Evolutionary conservation across 2,113 vertebrate genomes (phyloP), one percentile per base, ranked within the genome.

Genomic region (Gorsachius goisagi): DNA sequence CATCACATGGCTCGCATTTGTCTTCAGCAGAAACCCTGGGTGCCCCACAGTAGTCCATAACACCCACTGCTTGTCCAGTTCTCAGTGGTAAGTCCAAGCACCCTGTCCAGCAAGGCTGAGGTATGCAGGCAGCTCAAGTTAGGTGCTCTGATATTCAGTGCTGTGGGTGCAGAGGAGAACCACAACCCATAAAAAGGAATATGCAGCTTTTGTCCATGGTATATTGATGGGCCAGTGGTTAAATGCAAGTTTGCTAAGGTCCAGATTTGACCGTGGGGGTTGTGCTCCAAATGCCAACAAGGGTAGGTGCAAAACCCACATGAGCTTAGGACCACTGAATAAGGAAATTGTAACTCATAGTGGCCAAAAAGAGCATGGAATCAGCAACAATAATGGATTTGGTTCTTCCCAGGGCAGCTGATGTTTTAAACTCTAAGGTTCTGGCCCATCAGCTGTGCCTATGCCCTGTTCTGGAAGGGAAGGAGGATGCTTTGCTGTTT

Each of bases 251-350:
- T 63, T 23, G 11, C 37, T 45, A 19, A 85, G 37, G 75, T 41
- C n/a, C 37, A 59, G 19, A 8, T 50, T 21, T 37, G 27, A 26
- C 23, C 1, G 0, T 5, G 5, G 35, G 27, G 18, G 1, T 44
- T 44, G n/a, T 33, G 22, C 11, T 39, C 50, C 44, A 58, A 30
- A 32, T 55, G 21, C 27, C 63, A 87, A 39, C 9, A 62, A 53
- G 2, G 6, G 16, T 30, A 26, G 44, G 16, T 39, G 33, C 28
- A 64, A 67, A 82, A 24, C 23, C 23, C 33, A 45, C 21, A 12
- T 35, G 35, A 35, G 12, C 35, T 49, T 37, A 63, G 55, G 41
- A 55, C 12, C 15, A 71, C 7, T 27, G 14, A 39, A 15, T 20
- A 15, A 52, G 24, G 50, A 71, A 83, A 77, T 5, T 26, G 33